Evolutionary conservation across 2,797 vertebrate genomes (phyloP), one percentile per base, ranked within the genome.

Genomic region (Aulostomus chinensis): DNA sequence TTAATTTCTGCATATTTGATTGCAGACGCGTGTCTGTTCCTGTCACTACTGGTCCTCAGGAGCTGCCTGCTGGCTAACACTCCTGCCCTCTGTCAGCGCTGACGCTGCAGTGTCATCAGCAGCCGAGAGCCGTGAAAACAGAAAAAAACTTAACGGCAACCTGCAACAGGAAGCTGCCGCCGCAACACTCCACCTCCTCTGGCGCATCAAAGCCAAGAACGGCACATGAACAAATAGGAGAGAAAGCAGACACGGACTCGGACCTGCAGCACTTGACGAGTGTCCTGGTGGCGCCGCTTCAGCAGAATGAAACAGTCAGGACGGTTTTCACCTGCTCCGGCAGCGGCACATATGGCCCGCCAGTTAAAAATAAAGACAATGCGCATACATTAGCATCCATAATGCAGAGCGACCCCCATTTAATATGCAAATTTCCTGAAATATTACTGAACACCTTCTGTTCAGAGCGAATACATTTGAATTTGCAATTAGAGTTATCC

Each of bases 401-500:
- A 93, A 96, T 93, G 89, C 82, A 80, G 81, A 59, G 81, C 88
- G 78, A 91, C 89, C 90, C 92, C 95, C 94, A 94, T 95, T 95
- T 94, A 94, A 95, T 94, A 97, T 96, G 95, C 93, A 93, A 96
- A 96, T 95, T 91, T 86, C 80, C 89, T 91, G 92, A 94, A 91
- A 94, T 93, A 94, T 91, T 93, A 93, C 93, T 88, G 93, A 94
- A 94, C 94, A 93, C 94, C 95, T 95, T 95, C 95, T 96, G 94
- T 94, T 96, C 92, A 51, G 76, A 89, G 90, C 81, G 94, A 94
- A 96, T 94, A 93, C 90, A 96, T 96, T 95, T 93, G 94, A 95
- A 96, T 94, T 90, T 88, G 91, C 93, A 95, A 96, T 96, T 96
- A 95, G 93, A 93, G 92, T 95, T 93, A 95, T 96, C 93, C 94